phyloP scores from a whole-genome alignment of 2,797 vertebrate genomes.

The Scleropages formosus region DNA sequence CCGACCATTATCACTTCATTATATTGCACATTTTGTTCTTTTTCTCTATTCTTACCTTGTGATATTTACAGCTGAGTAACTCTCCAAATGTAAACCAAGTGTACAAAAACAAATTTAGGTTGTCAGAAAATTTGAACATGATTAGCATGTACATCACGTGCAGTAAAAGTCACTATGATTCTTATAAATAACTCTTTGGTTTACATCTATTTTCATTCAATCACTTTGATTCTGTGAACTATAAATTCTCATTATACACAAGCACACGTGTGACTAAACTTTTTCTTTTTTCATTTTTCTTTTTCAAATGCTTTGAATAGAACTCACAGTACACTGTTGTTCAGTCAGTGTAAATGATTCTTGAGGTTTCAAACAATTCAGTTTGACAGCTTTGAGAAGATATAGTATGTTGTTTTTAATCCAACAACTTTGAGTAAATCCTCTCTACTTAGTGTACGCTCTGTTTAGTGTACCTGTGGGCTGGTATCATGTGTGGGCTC shows the following conservation, averaged over 20 bases:
- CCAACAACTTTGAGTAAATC: not conserved
- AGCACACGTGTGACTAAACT: too few species aligned
- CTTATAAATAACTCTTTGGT: not conserved
- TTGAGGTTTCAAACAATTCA: not conserved
- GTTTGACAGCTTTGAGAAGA: not conserved
- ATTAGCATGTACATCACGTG: slow-evolving; percentile 60
- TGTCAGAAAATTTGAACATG: slow-evolving; percentile 63
- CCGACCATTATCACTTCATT: too few species aligned
- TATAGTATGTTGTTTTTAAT: not conserved
- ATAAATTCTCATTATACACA: too few species aligned
- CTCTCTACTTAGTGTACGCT: too few species aligned
- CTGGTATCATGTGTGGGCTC: slow-evolving; percentile 38
- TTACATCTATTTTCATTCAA: too few species aligned
- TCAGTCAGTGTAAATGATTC: not conserved
- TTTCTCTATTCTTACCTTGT: too few species aligned
- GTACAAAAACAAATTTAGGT: slow-evolving; percentile 26
- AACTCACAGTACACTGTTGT: not conserved
- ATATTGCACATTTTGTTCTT: too few species aligned
- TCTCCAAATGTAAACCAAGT: not conserved
- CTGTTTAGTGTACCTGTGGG: slow-evolving; percentile 43
- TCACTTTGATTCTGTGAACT: too few species aligned
- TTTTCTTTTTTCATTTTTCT: too few species aligned
- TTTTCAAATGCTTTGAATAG: not conserved
- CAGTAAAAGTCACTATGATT: not conserved
- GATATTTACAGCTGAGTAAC: too few species aligned